phyloP scores from a whole-genome alignment of 2,113 vertebrate genomes.

The Myotis davidii region DNA sequence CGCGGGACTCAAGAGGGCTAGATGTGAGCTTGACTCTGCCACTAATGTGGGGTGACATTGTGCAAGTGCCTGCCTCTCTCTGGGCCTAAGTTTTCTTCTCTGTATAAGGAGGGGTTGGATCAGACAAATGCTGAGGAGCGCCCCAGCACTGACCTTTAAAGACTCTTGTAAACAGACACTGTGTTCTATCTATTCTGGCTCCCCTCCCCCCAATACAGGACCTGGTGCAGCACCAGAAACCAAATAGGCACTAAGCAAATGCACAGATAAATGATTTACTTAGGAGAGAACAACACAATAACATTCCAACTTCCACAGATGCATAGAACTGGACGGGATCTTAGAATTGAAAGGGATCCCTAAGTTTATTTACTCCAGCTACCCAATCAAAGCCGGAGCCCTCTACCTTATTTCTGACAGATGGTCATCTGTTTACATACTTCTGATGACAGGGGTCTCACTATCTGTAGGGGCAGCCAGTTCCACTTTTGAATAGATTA shows the following conservation, averaged over 20 bases:
- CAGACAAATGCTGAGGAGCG: neutral
- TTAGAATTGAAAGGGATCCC: neutral
- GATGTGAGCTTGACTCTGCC: neutral
- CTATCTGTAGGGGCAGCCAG: neutral
- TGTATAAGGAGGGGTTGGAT: neutral
- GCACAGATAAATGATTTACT: neutral
- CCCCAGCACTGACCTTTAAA: neutral
- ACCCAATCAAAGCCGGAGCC: neutral
- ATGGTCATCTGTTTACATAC: neutral
- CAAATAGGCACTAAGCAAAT: neutral
- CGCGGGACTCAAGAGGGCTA: neutral
- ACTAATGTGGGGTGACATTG: neutral
- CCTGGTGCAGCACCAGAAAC: neutral
- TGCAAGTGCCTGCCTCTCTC: neutral
- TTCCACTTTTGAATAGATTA: neutral
- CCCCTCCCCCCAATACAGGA: neutral
- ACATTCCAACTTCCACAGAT: neutral
- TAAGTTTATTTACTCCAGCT: neutral
- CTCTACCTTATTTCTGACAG: neutral
- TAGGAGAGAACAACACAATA: neutral
- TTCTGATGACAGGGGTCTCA: neutral
- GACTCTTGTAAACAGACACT: neutral
- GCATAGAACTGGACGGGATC: neutral
- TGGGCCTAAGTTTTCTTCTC: constrained; percentile 26
- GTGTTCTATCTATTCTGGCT: neutral